Conservation (phyloP, 35 echinoderm and acorn worm species). For the Ophiothrix spiculata region DNA sequence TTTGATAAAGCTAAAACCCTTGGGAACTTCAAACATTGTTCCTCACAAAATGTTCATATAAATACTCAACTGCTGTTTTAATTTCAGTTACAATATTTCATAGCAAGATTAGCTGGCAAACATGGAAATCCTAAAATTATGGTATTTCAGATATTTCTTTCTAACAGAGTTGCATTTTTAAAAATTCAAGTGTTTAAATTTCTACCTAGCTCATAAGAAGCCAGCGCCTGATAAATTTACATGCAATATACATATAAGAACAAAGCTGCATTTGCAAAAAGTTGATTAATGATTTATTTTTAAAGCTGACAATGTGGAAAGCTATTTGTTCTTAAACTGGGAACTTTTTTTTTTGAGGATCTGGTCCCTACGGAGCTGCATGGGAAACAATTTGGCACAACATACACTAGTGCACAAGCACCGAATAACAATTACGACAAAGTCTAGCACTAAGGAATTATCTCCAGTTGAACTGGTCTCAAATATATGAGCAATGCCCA, state of each 20-base stretch:
- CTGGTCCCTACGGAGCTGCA: neutral
- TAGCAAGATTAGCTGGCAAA: neutral
- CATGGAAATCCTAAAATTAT: neutral
- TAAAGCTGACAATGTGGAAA: conserved; percentile 1
- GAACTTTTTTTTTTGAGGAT: neutral
- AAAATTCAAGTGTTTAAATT: neutral
- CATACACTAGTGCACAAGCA: neutral
- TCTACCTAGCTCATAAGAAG: neutral
- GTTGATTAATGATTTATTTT: neutral
- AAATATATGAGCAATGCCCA: neutral
- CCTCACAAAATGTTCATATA: neutral
- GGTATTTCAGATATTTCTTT: neutral
- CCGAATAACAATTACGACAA: neutral
- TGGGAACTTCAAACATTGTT: neutral
- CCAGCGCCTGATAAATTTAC: conserved; percentile 8
- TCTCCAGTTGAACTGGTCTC: conserved; percentile 2
- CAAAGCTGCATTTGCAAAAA: neutral
- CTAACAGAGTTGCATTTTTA: neutral
- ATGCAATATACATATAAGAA: conserved; percentile 10
- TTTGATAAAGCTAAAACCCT: neutral
- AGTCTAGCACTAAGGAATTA: neutral
- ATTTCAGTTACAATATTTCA: neutral
- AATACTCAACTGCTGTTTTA: neutral
- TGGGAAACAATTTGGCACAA: neutral
- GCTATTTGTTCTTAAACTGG: neutral